Percentiles rank a stretch among this genome's conserved stretches.
These are phyloP conservation scores for Mycalesis mineus DNA, from an alignment of 2,888 invertebrate genomes.

Conservation along the genomic window DNA sequence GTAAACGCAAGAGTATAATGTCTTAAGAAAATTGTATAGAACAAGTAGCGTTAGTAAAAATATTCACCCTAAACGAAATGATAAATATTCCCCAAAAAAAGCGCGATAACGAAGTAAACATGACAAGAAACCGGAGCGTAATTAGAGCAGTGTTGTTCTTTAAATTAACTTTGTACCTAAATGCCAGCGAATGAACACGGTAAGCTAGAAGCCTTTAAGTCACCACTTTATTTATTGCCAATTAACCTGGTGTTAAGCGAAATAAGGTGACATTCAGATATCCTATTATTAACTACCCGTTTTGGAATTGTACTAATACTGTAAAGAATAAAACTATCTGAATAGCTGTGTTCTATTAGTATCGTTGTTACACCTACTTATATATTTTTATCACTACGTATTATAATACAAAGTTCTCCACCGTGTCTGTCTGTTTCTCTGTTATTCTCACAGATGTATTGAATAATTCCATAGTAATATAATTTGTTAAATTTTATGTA, in stretches of 20 bases:
- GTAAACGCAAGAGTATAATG: too few species aligned
- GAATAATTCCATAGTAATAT: too few species aligned
- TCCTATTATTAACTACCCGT: constrained; percentile 38
- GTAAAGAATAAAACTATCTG: neutral
- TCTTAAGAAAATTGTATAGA: too few species aligned
- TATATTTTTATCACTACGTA: too few species aligned
- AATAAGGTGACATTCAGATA: constrained; percentile 66
- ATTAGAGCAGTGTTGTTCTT: constrained; percentile 62
- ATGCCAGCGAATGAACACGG: constrained; percentile 43
- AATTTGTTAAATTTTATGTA: too few species aligned
- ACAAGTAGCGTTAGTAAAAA: neutral
- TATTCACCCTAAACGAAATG: neutral
- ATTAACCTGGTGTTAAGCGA: constrained; percentile 72
- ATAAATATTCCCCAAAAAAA: neutral
- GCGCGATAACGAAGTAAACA: constrained; percentile 31
- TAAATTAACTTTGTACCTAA: constrained; percentile 54
- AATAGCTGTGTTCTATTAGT: too few species aligned
- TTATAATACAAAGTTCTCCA: too few species aligned
- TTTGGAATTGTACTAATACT: constrained; percentile 6
- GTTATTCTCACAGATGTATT: too few species aligned
- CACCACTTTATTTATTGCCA: constrained; percentile 73
- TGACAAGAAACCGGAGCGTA: constrained; percentile 40
- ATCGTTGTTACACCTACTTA: too few species aligned
- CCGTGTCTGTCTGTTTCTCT: too few species aligned
- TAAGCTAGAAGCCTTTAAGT: constrained; percentile 61